Evolutionary conservation across 30 jellyfish, hydroid and myxozoan species (phyloP), one percentile per base, ranked within the genome.

Genomic region (Cassiopea xamachana): DNA sequence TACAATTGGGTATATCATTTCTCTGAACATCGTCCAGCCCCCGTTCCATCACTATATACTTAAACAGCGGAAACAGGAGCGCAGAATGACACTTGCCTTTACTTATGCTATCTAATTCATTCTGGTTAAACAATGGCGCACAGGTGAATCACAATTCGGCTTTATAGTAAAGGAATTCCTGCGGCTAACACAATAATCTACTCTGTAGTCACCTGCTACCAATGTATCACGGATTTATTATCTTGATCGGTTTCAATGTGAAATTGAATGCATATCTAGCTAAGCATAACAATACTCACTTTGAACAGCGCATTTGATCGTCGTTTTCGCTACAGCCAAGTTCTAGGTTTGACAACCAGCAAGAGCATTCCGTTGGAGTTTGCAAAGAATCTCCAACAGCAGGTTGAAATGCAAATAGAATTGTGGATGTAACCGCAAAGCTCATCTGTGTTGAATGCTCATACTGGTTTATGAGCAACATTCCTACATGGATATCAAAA

Each of bases 171-270:
- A 80, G 90, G 86, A 82, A 90, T 90, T 90, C 97, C 92, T 90
- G 97, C 80, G 97, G 96, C 92, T 90, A 83, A 74, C 90, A 83
- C 88, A 83, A 90, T 80, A 80, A 83, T 76, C 90, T 77, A 16
- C 93, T 78, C 90, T 83, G 92, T 80, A 90, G 97, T 90, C 97
- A 90, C 97, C 97, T 90, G 97, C 97, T 90, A 90, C 93, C 97
- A 64, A 83, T 59, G 93, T 80, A 80, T 90, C 59, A 68, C 79
- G 90, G 87, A 90, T 58, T 78, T 88, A 84, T 70, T 84, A 71
- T 84, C 85, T 84, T 84, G 92, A 84, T 69, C 92, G 85, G 85
- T 69, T 64, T 84, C 92, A 84, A 84, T 84, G 92, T 84, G 70
- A 69, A 45, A 73, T 84, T 84, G 92, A 84, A 84, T 68, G 84